Evolutionary conservation across 2,113 vertebrate genomes (phyloP), one percentile per base, ranked within the genome.

Genomic region (Clinocottus analis): DNA sequence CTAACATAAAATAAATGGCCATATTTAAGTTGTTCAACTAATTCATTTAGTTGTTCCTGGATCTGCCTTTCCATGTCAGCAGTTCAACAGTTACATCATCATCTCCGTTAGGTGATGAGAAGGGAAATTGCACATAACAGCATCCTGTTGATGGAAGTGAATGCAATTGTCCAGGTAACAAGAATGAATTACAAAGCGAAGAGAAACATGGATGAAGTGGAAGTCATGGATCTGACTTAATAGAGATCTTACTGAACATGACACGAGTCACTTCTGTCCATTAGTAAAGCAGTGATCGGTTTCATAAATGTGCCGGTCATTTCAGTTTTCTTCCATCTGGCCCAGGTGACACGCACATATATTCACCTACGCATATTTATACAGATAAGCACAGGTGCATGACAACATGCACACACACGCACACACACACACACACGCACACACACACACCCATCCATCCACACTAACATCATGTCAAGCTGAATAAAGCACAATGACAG

Each of bases 401-500:
- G 43, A 29, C 29, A 76, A 0, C 3, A 37, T 19, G 47, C 17
- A 49, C 25, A 7, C 25, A 27, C 62, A 74, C 19, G 19, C 63
- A 60, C 74, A 33, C 77, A 68, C 58, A 66, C 65, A 71, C 7
- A 9, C 23, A 45, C 45, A 23, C 33, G 8, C 56, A 59, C 29
- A 9, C 56, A 0, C 5, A 23, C 35, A 14, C 39, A 45, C 39
- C 63, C 25, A 61, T 4, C 6, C 29, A 45, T 19, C 41, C 81
- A 63, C 83, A 80, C 77, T 82, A 61, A 76, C 62, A 67, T 60
- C 70, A 79, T 68, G 86, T 90, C 89, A 80, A 62, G 56, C 78
- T 77, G 83, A 90, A 93, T 91, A 93, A 93, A 92, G 90, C 53
- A 67, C 84, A 80, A 74, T 93, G 91, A 94, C 91, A 93, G 89